A percentile compares a stretch with the other conserved stretches of the same genome.
Conservation (phyloP, 2,888 invertebrate genomes). For the Rhamphomyia laevipes region DNA sequence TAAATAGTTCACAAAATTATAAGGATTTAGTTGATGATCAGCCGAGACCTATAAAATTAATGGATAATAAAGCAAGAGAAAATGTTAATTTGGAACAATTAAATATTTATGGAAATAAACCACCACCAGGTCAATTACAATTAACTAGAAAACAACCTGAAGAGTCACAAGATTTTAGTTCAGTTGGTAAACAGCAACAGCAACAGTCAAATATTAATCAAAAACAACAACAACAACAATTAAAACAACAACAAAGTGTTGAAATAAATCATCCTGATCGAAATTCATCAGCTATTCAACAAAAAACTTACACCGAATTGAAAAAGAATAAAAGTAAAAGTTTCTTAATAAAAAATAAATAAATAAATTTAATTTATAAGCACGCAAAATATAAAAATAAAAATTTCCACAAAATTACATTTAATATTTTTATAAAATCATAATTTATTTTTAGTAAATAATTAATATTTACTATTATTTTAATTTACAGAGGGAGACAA, state of each 20-base stretch:
- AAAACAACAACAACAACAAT: neutral
- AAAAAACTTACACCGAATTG: neutral
- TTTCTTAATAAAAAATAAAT: too few species aligned
- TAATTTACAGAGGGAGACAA: conserved; percentile 63
- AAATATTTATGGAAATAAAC: neutral
- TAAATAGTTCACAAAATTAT: too few species aligned
- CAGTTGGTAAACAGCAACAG: neutral
- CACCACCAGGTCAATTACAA: too few species aligned
- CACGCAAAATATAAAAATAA: too few species aligned
- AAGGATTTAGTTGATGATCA: too few species aligned
- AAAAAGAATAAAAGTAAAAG: neutral
- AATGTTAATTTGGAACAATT: neutral
- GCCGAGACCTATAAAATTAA: neutral
- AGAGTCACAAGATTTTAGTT: neutral
- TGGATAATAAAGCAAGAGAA: neutral
- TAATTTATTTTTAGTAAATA: too few species aligned
- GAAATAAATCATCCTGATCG: neutral
- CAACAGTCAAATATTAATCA: neutral
- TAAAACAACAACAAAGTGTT: neutral
- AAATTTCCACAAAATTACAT: neutral
- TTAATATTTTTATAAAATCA: too few species aligned
- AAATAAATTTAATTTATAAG: too few species aligned
- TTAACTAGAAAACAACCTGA: neutral
- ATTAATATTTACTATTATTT: conserved; percentile 13
- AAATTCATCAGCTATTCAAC: neutral